Percentiles rank a stretch among this genome's conserved stretches.
phyloP scores from a whole-genome alignment of 1,140 invertebrate genomes.

The Leptinotarsa lineolata region DNA sequence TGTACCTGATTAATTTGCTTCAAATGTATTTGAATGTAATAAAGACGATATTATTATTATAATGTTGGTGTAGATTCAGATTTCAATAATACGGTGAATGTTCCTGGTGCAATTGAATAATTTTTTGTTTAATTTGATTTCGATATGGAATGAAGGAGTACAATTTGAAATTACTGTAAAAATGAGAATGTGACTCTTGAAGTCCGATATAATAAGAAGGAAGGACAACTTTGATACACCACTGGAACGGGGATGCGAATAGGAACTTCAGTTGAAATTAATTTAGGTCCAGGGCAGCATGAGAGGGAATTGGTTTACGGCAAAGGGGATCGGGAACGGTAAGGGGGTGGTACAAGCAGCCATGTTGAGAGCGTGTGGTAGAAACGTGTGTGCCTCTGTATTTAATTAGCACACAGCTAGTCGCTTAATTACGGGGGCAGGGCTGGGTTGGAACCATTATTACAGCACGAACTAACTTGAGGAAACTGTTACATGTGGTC shows the following conservation, averaged over 20 bases:
- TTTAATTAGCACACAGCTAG: slow-evolving; percentile 52
- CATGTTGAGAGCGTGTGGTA: slow-evolving; percentile 49
- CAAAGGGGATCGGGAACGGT: slow-evolving; percentile 25
- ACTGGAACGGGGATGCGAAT: slow-evolving; percentile 32
- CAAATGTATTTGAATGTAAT: too few species aligned
- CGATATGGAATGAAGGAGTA: too few species aligned
- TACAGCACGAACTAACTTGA: slow-evolving; percentile 47
- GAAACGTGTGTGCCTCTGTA: slow-evolving; percentile 51
- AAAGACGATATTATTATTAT: too few species aligned
- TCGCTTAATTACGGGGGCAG: slow-evolving; percentile 53
- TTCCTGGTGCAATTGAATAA: too few species aligned
- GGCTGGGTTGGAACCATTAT: slow-evolving; percentile 51
- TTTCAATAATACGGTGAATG: too few species aligned
- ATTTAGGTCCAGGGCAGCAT: slow-evolving; percentile 47
- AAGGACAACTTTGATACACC: not conserved
- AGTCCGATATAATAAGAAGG: too few species aligned
- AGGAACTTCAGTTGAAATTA: slow-evolving; percentile 52
- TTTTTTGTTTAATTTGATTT: too few species aligned
- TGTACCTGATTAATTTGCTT: too few species aligned
- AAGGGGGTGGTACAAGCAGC: slow-evolving; percentile 38
- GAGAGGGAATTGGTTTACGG: slow-evolving; percentile 22
- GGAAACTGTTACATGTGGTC: slow-evolving; percentile 52
- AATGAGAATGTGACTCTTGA: not conserved
- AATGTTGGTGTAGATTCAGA: too few species aligned
- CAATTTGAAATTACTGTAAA: not conserved